phyloP scores from a whole-genome alignment of 2,113 vertebrate species.

The Lasiurus cinereus region DNA sequence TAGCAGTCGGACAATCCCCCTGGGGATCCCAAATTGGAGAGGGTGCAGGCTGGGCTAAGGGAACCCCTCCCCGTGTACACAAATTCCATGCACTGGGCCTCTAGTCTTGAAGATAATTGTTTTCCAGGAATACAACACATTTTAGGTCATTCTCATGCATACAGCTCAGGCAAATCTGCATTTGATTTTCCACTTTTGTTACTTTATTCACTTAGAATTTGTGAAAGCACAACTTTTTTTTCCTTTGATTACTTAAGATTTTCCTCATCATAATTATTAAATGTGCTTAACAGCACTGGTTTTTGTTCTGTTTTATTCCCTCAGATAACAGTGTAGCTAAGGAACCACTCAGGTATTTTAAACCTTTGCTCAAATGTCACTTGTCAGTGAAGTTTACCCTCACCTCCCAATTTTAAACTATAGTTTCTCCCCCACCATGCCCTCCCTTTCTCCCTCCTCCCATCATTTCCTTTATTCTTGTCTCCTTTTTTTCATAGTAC shows the following conservation, averaged over 20 bases:
- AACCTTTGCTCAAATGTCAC: neutral
- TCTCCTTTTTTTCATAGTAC: neutral
- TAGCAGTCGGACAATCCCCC: no score
- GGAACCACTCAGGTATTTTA: neutral
- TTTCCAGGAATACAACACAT: neutral
- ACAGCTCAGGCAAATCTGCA: neutral
- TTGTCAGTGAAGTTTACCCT: neutral
- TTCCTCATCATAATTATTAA: neutral
- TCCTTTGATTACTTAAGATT: neutral
- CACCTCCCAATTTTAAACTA: neutral
- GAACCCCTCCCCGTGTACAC: no score
- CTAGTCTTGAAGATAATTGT: neutral
- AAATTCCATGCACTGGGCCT: no score
- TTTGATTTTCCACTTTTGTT: neutral
- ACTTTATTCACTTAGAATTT: slow-evolving; percentile 6
- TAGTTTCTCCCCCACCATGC: neutral
- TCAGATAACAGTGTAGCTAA: neutral
- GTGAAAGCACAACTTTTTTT: neutral
- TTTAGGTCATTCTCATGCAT: neutral
- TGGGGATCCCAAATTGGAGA: no score
- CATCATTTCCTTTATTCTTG: neutral
- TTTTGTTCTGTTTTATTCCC: neutral
- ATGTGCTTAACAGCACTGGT: neutral
- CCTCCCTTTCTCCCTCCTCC: no score
- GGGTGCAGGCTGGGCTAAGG: no score